phyloP scores from a whole-genome alignment of 2,113 vertebrate species.

The Notiomystis cincta region DNA sequence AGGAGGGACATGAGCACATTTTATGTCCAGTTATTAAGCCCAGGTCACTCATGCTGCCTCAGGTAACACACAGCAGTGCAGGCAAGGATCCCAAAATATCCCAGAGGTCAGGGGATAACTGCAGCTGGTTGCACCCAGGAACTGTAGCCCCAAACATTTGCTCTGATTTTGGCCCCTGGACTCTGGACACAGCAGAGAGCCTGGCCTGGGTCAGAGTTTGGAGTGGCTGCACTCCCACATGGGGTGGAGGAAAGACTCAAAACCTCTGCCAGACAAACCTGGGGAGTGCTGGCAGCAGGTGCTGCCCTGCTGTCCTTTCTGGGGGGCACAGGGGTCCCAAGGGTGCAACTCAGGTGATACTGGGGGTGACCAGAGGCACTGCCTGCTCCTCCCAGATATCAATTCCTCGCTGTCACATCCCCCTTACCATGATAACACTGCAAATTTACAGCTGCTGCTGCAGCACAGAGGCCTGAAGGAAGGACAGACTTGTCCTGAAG shows the following conservation, averaged over 20 bases:
- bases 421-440: background rate
- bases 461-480: background rate
- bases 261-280: background rate
- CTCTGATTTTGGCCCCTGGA: background rate
- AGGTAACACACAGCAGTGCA: background rate
- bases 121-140: background rate
- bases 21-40: background rate
- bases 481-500: background rate
- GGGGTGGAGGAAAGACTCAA: background rate
- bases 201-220: background rate
- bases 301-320: background rate
- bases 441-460: background rate
- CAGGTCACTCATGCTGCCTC: background rate
- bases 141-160: fast-evolving
- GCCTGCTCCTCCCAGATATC: background rate
- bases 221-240: fast-evolving
- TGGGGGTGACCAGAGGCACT: background rate
- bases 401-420: background rate
- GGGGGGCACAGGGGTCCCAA: background rate
- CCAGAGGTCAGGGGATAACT: background rate
- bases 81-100: background rate
- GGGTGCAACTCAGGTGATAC: background rate
- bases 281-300: background rate
- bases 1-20: background rate
- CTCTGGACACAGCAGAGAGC: background rate